A percentile compares a stretch with the other conserved stretches of the same genome.
Conservation (phyloP, 2,888 invertebrate genomes). For the Caenorhabditis sinica region DNA sequence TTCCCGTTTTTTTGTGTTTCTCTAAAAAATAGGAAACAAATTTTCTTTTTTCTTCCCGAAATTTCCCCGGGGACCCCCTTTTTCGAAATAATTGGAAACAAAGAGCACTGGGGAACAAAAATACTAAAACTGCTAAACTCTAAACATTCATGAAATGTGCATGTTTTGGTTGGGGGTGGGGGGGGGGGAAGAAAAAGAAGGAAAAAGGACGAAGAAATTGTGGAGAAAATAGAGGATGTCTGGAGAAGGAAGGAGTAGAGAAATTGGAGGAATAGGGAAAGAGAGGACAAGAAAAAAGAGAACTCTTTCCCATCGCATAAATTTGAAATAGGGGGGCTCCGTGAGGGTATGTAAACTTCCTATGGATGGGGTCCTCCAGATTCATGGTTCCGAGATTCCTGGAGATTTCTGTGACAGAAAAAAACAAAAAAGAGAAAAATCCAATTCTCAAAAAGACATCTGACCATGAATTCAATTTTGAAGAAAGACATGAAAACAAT, state of each 20-base stretch:
- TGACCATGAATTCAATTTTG: not conserved
- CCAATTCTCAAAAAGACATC: too few relatives aligned
- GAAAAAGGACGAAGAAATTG: slow-evolving; percentile 28
- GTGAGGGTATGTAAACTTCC: not conserved
- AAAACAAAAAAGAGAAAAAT: too few relatives aligned
- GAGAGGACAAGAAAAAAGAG: not conserved
- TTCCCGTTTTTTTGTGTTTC: not conserved
- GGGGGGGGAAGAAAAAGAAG: too few relatives aligned
- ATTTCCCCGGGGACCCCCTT: slow-evolving; percentile 16
- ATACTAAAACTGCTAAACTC: too few relatives aligned
- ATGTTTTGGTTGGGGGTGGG: slow-evolving; percentile 15
- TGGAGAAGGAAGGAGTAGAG: slow-evolving; percentile 14
- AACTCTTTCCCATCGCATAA: not conserved
- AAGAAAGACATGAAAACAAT: not conserved
- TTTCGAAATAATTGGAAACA: slow-evolving; percentile 38
- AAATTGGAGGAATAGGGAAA: slow-evolving; percentile 11
- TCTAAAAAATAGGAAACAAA: not conserved
- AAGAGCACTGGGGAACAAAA: not conserved
- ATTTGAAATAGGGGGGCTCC: not conserved
- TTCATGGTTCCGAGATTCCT: too few relatives aligned
- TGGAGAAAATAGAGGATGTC: slow-evolving; percentile 7
- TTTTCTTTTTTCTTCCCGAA: not conserved
- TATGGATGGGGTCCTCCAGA: not conserved
- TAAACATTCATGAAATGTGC: slow-evolving; percentile 52
- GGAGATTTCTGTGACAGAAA: too few relatives aligned